Base-by-base conservation (phyloP, 1,140 invertebrate genomes). In the Drosophila leontia region DNA sequence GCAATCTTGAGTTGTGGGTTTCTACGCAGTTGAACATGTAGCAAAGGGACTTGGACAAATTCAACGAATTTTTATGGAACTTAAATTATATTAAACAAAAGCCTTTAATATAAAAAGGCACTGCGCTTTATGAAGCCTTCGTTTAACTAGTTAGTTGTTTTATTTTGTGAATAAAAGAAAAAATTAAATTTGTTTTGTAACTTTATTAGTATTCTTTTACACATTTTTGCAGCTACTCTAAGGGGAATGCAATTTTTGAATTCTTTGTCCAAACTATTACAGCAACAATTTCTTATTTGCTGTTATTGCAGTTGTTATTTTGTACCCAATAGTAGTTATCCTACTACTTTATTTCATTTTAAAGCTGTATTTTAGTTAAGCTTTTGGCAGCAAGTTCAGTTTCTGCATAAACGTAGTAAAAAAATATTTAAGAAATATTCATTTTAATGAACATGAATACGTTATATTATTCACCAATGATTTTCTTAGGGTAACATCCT, bases 161-260 rank as follows among this genome's bases (percentile, higher is more conserved):
- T 17, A 34, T 7, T n/a, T 29, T 17, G 2, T 17, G 2, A 47
- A 29, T 32, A 32, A 51, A 34, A 34, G 11, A 6, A 8, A 32
- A 34, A 39, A 68, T 29, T 13, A 8, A 55, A 13, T 37, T 32
- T 2, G 47, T 29, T 53, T 53, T 37, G 12, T 12, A 56, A 23
- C 13, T 71, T 71, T 51, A 78, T 59, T 71, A 41, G n/a, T 50
- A 57, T 64, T 13, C 17, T 13, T 44, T 29, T 29, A 7, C 23
- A 3, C 5, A n/a, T 13, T 17, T 44, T 44, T 47, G 1, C 8
- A 50, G n/a, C 19, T 9, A 11, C 32, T 37, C 7, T 12, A 7
- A 41, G 17, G 6, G 34, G 6, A 63, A 57, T 47, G 11, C 23
- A 45, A 75, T 64, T 41, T 75, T 34, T 65, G 4, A 8, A 35